Conservation (phyloP, 2,797 vertebrate species). For the Phalloptychus januarius region DNA sequence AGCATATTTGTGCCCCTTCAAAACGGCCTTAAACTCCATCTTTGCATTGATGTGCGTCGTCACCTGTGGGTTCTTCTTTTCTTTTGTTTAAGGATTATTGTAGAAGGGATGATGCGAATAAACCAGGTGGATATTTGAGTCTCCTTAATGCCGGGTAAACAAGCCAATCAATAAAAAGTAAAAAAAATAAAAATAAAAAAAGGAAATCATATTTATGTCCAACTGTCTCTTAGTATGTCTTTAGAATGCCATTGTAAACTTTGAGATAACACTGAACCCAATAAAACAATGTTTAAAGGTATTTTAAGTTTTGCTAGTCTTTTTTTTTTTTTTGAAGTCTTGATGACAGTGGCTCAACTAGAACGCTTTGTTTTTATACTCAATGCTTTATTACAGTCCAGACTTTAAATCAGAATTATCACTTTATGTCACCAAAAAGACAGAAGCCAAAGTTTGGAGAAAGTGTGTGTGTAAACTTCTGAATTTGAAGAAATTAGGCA, state of each 20-base stretch:
- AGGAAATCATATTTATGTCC: slow-evolving; percentile 32
- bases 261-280: slow-evolving; percentile 64
- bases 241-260: slow-evolving; percentile 70
- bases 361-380: not conserved
- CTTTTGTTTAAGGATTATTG: slow-evolving; percentile 45
- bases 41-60: slow-evolving; percentile 67
- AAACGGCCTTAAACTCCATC: slow-evolving; percentile 77
- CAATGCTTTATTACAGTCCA: not conserved
- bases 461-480: too few species aligned
- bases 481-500: too few species aligned
- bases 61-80: slow-evolving; percentile 51
- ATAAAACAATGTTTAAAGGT: slow-evolving; percentile 72
- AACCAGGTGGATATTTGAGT: slow-evolving; percentile 3
- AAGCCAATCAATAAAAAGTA: slow-evolving; percentile 16
- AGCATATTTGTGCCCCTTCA: slow-evolving; percentile 62
- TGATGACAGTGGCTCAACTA: not conserved
- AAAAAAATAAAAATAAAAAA: slow-evolving; percentile 19
- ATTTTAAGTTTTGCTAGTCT: not conserved
- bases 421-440: not conserved
- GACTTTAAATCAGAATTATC: not conserved
- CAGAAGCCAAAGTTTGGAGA: not conserved
- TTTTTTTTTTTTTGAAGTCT: not conserved
- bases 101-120: slow-evolving; percentile 36
- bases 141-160: slow-evolving; percentile 55
- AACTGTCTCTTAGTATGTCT: slow-evolving; percentile 68